Base-by-base conservation (phyloP, 2,113 vertebrate genomes). In the Tenebrosternarchus preto region DNA sequence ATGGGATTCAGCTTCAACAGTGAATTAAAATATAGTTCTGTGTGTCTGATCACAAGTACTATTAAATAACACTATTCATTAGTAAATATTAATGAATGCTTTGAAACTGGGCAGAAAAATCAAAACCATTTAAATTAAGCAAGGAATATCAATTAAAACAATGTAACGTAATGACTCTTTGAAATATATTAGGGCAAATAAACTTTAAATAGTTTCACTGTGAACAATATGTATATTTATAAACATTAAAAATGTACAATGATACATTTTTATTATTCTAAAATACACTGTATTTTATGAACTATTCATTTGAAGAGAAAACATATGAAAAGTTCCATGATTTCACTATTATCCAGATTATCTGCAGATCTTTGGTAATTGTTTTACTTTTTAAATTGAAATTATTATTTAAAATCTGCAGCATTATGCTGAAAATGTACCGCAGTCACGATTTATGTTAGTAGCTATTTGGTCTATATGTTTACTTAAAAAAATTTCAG, bases 221-320 rank as follows among this genome's bases (percentile, higher is more conserved):
- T 27, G 66, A 53, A 64, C 39, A 80, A 50, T 12, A 50, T 0
- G 11, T 12, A 25, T 55, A 25, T 25, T 19, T 69, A 63, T 46
- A 60, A 33, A 80, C 24, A 68, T 84, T 43, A 84, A 25, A 73
- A 77, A 80, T 56, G 67, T 76, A 77, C 66, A 8, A 73, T 77
- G 77, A 80, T 76, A 73, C 64, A 83, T 71, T 24, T 36, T 56
- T 72, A 29, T 72, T 80, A 72, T 50, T 64, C 57, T 67, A 4
- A 70, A 57, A 71, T 39, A 75, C 43, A 72, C 19, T 66, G 43
- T 66, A 50, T 24, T 76, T 39, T 20, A 20, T 20, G 22, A 72
- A 72, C 72, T 66, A 73, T n/a, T 25, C 3, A 81, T 22, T 9
- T 50, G 20, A 27, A 67, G 22, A 67, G 63, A 7, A 70, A 61